Conservation (phyloP, 1,140 invertebrate species). For the Hypsibius dujardini region DNA sequence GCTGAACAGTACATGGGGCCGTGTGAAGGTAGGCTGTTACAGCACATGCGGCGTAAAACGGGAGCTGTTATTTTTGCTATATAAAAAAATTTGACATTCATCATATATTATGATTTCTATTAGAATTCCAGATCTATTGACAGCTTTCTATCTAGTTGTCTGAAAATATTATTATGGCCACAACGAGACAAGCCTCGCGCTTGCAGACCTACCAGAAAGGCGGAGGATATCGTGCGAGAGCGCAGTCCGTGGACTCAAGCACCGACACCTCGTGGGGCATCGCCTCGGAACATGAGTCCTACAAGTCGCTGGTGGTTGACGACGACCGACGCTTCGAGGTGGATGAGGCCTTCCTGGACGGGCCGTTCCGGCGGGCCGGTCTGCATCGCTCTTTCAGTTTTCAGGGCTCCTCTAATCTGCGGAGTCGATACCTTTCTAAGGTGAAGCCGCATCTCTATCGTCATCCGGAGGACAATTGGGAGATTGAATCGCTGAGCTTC, state of each 20-base stretch:
- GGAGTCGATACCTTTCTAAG: not conserved
- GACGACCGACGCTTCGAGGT: not conserved
- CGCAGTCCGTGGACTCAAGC: not conserved
- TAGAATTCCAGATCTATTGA: too few species aligned
- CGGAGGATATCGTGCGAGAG: not conserved
- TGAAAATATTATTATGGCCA: too few species aligned
- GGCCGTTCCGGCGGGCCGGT: not conserved
- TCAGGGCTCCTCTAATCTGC: conserved; percentile 4
- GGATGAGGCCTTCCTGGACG: not conserved
- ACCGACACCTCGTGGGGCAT: not conserved
- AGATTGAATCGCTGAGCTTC: conserved; percentile 11
- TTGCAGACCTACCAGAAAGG: too few species aligned
- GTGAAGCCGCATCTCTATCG: conserved; percentile 13
- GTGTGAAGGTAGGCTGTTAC: too few species aligned
- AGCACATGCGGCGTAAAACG: too few species aligned
- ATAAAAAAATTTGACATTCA: too few species aligned
- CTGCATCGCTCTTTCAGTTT: conserved; percentile 12
- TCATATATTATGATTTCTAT: too few species aligned
- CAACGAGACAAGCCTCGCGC: too few species aligned
- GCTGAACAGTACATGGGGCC: too few species aligned
- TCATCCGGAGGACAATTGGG: conserved; percentile 12
- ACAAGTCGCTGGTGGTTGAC: not conserved
- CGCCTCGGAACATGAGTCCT: not conserved
- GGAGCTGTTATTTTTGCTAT: too few species aligned
- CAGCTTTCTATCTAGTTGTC: too few species aligned